phyloP scores from a whole-genome alignment of 92 coral and sea anemone genomes.

The Ricordea florida region DNA sequence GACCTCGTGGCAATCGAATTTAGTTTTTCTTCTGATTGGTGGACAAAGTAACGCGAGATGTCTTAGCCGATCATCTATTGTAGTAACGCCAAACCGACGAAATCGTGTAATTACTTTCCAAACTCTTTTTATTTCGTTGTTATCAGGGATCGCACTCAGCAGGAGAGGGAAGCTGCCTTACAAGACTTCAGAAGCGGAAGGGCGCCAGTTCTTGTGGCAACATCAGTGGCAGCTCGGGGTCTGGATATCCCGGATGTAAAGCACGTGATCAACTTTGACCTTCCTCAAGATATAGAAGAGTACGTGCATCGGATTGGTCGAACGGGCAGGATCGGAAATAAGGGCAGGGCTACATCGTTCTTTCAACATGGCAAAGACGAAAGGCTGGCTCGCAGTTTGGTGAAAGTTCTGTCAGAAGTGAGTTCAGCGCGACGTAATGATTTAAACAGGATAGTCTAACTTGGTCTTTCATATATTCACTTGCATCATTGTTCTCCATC shows the following conservation, averaged over 20 bases:
- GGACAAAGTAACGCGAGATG: too few species aligned
- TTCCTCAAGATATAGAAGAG: constrained; percentile 93
- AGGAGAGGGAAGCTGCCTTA: constrained; percentile 93
- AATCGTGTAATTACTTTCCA: too few species aligned
- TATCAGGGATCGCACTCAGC: constrained; percentile 84
- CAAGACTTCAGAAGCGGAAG: constrained; percentile 96
- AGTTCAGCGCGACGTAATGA: too few species aligned
- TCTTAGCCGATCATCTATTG: too few species aligned
- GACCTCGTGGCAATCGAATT: too few species aligned
- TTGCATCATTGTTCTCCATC: too few species aligned
- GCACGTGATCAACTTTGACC: constrained; percentile 94
- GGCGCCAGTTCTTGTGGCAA: constrained; percentile 93
- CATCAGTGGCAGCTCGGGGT: constrained; percentile 99
- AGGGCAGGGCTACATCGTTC: constrained; percentile 95
- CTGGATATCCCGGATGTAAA: constrained; percentile 97
- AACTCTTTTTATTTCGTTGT: neutral
- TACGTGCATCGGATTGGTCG: constrained; percentile 99
- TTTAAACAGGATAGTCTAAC: neutral
- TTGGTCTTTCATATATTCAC: too few species aligned
- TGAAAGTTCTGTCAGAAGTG: constrained; percentile 93
- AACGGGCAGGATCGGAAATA: constrained; percentile 96
- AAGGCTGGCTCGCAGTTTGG: constrained; percentile 88
- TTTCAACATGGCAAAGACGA: constrained; percentile 90
- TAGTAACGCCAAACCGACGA: neutral
- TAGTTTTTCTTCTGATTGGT: too few species aligned